phyloP scores from a whole-genome alignment of 2,888 invertebrate species.

The Ctenicera cuprea region DNA sequence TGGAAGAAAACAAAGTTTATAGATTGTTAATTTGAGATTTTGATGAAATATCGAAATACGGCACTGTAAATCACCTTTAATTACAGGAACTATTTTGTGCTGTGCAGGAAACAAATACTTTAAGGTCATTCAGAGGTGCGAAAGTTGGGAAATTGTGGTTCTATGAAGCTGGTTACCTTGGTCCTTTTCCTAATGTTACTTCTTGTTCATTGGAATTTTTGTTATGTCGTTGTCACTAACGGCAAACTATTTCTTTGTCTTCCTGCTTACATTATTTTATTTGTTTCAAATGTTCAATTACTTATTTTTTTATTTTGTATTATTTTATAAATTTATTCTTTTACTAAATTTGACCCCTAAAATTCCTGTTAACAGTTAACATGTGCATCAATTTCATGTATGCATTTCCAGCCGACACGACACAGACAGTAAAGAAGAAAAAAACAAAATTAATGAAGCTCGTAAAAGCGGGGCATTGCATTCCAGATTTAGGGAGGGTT shows the following conservation, averaged over 20 bases:
- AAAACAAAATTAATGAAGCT: slow-evolving; percentile 48
- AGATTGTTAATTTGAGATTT: neutral
- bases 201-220: slow-evolving; percentile 10
- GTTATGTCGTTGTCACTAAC: slow-evolving; percentile 3
- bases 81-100: slow-evolving; percentile 9
- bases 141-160: slow-evolving; percentile 30
- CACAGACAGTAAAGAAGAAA: slow-evolving; percentile 12
- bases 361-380: neutral
- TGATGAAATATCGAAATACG: neutral
- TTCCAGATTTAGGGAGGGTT: slow-evolving; percentile 51
- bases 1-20: neutral
- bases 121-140: slow-evolving; percentile 23
- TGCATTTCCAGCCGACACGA: neutral
- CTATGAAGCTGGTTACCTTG: slow-evolving; percentile 30
- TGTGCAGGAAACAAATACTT: slow-evolving; percentile 20
- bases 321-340: too few relatives aligned
- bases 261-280: neutral
- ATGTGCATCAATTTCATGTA: neutral
- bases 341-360: neutral
- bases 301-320: too few relatives aligned
- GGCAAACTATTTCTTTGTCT: slow-evolving; percentile 8
- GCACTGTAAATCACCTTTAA: slow-evolving; percentile 8
- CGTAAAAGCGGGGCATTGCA: slow-evolving; percentile 44
- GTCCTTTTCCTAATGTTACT: slow-evolving; percentile 28
- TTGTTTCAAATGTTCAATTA: too few relatives aligned